Evolutionary conservation across 2,113 vertebrate genomes (phyloP).

Genomic region (Rhynchomys soricoides): DNA sequence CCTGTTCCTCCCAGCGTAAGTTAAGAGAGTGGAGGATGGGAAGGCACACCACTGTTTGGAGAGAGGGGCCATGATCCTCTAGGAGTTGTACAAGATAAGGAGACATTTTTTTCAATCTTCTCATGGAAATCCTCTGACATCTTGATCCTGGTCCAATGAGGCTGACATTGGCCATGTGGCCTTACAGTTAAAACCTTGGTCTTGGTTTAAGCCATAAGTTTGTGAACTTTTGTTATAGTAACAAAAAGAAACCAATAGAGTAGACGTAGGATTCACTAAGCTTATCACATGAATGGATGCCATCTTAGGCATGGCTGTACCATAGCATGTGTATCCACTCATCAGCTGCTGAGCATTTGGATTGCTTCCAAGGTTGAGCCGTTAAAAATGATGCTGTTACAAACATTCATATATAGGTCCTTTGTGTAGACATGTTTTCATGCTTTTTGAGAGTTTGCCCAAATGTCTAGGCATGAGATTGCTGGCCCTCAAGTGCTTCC

Average conservation of each 20-base stretch:
- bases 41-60: background rate
- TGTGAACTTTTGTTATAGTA: slow-evolving; percentile 11
- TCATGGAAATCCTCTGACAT: background rate
- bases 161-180: background rate
- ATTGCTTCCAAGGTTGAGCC: background rate
- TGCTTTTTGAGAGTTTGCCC: slow-evolving; percentile 45
- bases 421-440: slow-evolving; percentile 46
- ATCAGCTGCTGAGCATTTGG: background rate
- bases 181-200: background rate
- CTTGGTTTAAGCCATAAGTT: background rate
- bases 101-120: background rate
- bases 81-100: background rate
- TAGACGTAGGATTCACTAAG: background rate
- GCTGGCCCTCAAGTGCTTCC: background rate
- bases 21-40: background rate
- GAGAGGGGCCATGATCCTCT: background rate
- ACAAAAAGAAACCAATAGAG: background rate
- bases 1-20: background rate
- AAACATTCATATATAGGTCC: background rate
- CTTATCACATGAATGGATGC: background rate
- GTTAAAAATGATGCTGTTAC: background rate
- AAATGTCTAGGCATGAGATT: slow-evolving; percentile 12
- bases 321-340: background rate
- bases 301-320: background rate
- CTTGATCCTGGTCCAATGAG: background rate